A percentile compares a stretch with the other conserved stretches of the same genome.
phyloP scores from a whole-genome alignment of 2,113 vertebrate genomes.

The Amia ocellicauda region DNA sequence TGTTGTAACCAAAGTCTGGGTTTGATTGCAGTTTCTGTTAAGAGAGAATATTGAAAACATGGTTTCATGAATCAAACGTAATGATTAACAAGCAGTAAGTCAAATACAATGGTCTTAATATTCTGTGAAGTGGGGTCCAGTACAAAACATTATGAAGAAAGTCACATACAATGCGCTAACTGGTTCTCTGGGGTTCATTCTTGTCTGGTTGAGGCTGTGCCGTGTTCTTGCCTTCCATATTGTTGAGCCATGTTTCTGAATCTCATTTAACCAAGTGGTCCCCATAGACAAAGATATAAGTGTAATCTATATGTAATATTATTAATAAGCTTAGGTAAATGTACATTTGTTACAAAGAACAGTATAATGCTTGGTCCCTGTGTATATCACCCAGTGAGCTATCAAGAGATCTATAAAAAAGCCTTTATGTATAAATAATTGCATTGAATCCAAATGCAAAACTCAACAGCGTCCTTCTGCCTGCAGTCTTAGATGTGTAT shows the following conservation, averaged over 20 bases:
- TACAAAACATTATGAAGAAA: too few relatives aligned
- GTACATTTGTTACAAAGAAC: conserved; percentile 54
- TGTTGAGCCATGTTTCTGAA: conserved; percentile 65
- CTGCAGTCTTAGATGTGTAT: conserved; percentile 49
- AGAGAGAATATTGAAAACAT: too few relatives aligned
- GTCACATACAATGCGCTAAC: conserved; percentile 15
- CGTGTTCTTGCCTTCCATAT: conserved; percentile 64
- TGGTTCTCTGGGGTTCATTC: conserved; percentile 49
- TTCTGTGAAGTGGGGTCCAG: neutral
- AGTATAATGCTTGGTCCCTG: conserved; percentile 55
- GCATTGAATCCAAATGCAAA: conserved; percentile 36
- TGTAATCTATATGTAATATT: conserved; percentile 57
- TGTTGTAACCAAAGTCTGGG: too few relatives aligned
- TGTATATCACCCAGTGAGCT: conserved; percentile 49
- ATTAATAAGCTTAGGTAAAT: conserved; percentile 61
- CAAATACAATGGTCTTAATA: too few relatives aligned
- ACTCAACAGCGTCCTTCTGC: conserved; percentile 43
- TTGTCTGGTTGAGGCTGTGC: conserved; percentile 57
- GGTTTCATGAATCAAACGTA: too few relatives aligned
- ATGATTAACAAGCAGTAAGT: too few relatives aligned
- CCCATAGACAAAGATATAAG: conserved; percentile 46
- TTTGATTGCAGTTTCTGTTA: too few relatives aligned
- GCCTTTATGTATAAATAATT: conserved; percentile 9
- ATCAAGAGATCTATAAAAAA: conserved; percentile 3
- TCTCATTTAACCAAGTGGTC: conserved; percentile 48